Conservation (phyloP, 2,888 invertebrate species). For the Andrena marginata region DNA sequence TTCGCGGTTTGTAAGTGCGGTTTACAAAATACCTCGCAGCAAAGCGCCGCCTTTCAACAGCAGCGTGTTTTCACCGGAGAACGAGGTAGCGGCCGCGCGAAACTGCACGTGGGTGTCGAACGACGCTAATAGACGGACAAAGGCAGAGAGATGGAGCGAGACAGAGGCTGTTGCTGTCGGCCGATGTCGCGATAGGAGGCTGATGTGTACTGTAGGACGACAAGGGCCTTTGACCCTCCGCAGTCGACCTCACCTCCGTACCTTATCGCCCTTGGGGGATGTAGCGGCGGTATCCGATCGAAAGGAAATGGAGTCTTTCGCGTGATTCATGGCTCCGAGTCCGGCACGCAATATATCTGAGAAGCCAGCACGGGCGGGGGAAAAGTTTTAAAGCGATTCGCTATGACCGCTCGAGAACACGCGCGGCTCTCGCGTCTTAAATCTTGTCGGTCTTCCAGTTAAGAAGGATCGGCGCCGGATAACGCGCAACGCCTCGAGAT, state of each 20-base stretch:
- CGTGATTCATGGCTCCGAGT: constrained; percentile 48
- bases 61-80: constrained; percentile 40
- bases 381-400: constrained; percentile 50
- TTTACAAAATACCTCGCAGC: constrained; percentile 37
- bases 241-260: constrained; percentile 47
- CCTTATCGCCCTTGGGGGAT: constrained; percentile 56
- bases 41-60: constrained; percentile 5
- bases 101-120: constrained; percentile 15
- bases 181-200: constrained; percentile 60
- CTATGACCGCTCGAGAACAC: constrained; percentile 36
- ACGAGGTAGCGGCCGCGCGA: constrained; percentile 19
- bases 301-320: constrained; percentile 59
- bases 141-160: constrained; percentile 6
- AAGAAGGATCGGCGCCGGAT: not conserved
- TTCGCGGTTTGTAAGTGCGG: constrained; percentile 52
- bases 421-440: constrained; percentile 14
- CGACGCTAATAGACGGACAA: constrained; percentile 38
- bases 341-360: constrained; percentile 46
- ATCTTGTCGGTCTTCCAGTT: constrained; percentile 21
- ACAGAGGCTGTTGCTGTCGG: constrained; percentile 26
- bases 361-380: not conserved
- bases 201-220: constrained; percentile 46
- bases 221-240: constrained; percentile 57
- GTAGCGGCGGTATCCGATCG: constrained; percentile 51
- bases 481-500: not conserved